These are phyloP conservation scores for Typhlomys cinereus DNA, from an alignment of 2,113 vertebrate genomes.

Conservation along the genomic window DNA sequence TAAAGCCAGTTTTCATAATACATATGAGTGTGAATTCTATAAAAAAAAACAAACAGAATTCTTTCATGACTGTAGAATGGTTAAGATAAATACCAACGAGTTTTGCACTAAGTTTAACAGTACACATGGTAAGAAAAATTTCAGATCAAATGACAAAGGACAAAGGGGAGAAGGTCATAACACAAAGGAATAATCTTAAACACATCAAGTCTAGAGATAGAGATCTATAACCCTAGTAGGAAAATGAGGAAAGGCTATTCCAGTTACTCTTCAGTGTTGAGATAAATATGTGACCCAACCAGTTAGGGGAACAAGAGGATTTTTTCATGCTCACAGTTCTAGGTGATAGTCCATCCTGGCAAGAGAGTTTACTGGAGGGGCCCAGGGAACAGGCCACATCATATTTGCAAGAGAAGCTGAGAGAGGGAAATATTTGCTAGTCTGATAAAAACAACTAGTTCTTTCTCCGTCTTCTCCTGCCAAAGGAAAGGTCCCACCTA, in stretches of 20 bases:
- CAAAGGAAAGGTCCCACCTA: too few species aligned
- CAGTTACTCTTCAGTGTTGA: too few species aligned
- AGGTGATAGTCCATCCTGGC: too few species aligned
- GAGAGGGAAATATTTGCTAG: too few species aligned
- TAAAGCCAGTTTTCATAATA: background rate
- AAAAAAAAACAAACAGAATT: background rate
- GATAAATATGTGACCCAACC: too few species aligned
- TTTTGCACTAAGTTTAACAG: background rate
- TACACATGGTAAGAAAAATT: background rate
- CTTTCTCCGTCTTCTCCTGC: too few species aligned
- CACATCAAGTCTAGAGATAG: constrained; percentile 11
- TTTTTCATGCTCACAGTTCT: too few species aligned
- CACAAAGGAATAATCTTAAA: background rate
- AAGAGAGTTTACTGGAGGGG: too few species aligned
- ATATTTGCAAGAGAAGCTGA: too few species aligned
- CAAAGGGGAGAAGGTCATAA: background rate
- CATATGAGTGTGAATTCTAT: background rate
- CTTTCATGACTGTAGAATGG: background rate
- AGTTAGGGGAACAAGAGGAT: too few species aligned
- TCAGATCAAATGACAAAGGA: background rate
- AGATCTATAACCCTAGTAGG: background rate
- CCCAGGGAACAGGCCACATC: too few species aligned
- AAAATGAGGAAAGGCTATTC: constrained; percentile 2
- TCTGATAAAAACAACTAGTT: too few species aligned
- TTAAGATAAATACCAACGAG: constrained; percentile 9